Base-by-base conservation (phyloP, 1,140 invertebrate species). In the Ruditapes philippinarum region DNA sequence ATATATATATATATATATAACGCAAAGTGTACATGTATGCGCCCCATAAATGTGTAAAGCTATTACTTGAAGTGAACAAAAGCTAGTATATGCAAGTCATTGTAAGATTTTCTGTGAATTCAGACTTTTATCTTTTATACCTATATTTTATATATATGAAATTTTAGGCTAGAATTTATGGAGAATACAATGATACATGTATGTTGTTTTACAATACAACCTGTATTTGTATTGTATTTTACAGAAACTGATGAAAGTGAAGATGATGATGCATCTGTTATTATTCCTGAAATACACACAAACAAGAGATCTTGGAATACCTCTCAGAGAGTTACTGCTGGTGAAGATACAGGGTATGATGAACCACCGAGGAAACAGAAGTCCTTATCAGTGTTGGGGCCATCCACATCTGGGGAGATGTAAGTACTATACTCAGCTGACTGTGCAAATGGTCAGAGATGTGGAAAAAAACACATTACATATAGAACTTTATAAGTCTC, bases 231-330 rank as follows among this genome's bases (percentile, higher is more conserved):
- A 36, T 33, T 76, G 12, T 36, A 25, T 36, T 17, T 36, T 36
- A 76, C 73, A 36, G 28, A 17, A 76, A 38, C 19, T 68, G 31
- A 68, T 68, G 62, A 76, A 76, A 33, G 33, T 76, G 73, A 76
- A 76, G 73, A 76, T 76, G 73, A 76, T 38, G 73, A 76, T 76
- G 31, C 73, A 76, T 76, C 73, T 76, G 73, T 76, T 76, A 76
- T 76, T 36, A 76, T 76, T 76, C 73, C 73, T 76, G 73, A 36
- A 76, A 76, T 33, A 76, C 73, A 76, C 31, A 76, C 73, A 76
- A 76, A 38, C 38, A 42, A 76, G 73, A 76, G 73, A 76, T 76
- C 73, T 76, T 76, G 73, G 73, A 76, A 17, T 76, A 38, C 73
- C 31, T 36, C 33, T 36, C 28, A 33, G 73, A 76, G 31, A 42